Percentiles rank a stretch among this genome's conserved stretches.
Evolutionary conservation across 2,888 invertebrate genomes (phyloP).

Genomic region (Rotaria magnacalcarata): DNA sequence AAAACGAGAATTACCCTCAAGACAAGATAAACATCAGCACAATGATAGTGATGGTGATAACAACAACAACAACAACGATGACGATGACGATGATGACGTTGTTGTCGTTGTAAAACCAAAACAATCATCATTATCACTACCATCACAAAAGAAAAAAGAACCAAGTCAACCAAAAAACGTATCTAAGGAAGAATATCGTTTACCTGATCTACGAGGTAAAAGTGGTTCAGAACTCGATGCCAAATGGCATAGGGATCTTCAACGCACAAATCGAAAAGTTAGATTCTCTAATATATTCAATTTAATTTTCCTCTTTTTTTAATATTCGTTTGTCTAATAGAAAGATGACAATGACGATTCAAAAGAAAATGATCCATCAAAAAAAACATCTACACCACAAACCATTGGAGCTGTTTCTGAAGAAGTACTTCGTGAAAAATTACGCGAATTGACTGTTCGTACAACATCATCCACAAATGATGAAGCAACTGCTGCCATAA

Average conservation of each 20-base stretch:
- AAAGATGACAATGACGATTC: background rate
- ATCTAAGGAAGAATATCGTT: background rate
- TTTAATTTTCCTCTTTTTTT: background rate
- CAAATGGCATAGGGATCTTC: background rate
- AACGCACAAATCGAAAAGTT: background rate
- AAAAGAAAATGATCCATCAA: background rate
- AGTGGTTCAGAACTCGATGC: background rate
- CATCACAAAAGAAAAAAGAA: background rate
- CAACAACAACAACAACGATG: background rate
- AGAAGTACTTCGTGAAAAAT: slow-evolving; percentile 1
- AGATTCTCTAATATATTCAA: background rate
- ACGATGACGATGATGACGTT: background rate
- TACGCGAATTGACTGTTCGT: slow-evolving; percentile 4
- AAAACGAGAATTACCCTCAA: background rate
- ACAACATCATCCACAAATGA: background rate
- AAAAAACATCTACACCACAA: background rate
- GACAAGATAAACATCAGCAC: background rate
- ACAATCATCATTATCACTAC: background rate
- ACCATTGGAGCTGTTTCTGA: background rate
- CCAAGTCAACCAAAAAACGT: background rate
- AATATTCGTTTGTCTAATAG: background rate
- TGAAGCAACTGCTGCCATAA: background rate
- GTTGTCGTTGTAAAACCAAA: background rate
- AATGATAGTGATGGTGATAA: background rate
- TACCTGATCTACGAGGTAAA: background rate